These are phyloP conservation scores for Drosophila diplacantha DNA, from an alignment of 2,888 invertebrate species.

Conservation along the genomic window DNA sequence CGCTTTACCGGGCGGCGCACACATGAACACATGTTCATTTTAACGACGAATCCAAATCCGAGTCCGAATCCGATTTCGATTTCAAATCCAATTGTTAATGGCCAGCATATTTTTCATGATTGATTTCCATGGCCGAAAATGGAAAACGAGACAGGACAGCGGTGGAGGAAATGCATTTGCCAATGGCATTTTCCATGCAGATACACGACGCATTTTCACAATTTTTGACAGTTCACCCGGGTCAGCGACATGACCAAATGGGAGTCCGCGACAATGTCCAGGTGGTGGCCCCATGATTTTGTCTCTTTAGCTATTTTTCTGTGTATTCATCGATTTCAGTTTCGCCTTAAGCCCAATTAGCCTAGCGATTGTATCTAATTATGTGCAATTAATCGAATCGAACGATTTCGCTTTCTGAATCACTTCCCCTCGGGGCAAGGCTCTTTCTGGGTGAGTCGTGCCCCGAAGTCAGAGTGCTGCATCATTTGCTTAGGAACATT, in stretches of 20 bases:
- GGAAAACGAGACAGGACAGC: constrained; percentile 27
- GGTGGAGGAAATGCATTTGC: constrained; percentile 28
- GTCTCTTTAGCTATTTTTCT: neutral
- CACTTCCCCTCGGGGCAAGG: constrained; percentile 23
- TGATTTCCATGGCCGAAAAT: constrained; percentile 54
- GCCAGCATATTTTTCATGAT: constrained; percentile 64
- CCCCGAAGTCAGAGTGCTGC: constrained; percentile 7
- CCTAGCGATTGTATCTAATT: constrained; percentile 21
- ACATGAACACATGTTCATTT: constrained; percentile 19
- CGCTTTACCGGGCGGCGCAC: constrained; percentile 1
- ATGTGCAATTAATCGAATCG: constrained; percentile 26
- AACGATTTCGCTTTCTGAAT: constrained; percentile 15
- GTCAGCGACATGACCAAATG: constrained; percentile 29
- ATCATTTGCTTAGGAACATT: constrained; percentile 7
- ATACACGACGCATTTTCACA: constrained; percentile 47
- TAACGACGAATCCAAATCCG: constrained; percentile 20
- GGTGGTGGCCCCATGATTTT: constrained; percentile 12
- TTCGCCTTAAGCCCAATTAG: constrained; percentile 29
- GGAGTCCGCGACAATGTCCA: constrained; percentile 9
- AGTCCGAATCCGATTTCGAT: constrained; percentile 58
- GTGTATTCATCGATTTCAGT: constrained; percentile 5
- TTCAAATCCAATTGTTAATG: constrained; percentile 63
- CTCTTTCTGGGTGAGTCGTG: constrained; percentile 33
- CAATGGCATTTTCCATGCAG: constrained; percentile 23
- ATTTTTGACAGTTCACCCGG: constrained; percentile 36